Evolutionary conservation across 2,888 invertebrate genomes (phyloP).

Genomic region (Catocala sponsa): DNA sequence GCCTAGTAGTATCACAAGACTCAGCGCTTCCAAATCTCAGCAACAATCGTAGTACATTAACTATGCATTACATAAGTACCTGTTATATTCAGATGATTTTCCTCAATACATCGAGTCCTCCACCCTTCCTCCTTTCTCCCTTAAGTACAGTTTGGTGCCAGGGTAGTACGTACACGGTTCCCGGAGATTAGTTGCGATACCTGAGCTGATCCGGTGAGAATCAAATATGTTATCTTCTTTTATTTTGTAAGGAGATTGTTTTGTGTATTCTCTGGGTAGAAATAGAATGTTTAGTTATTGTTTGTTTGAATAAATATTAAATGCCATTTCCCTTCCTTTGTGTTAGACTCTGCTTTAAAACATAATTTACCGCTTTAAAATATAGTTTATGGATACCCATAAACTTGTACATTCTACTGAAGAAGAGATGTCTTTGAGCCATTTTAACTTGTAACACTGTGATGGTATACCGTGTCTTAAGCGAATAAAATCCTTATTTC

Average conservation of each 20-base stretch:
- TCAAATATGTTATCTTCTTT: not conserved
- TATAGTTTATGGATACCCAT: too few relatives aligned
- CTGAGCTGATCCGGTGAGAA: constrained; percentile 1
- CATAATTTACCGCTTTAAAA: too few relatives aligned
- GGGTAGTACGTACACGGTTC: not conserved
- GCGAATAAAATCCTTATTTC: too few relatives aligned
- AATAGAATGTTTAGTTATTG: not conserved
- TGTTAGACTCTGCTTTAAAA: too few relatives aligned
- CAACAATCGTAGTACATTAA: constrained; percentile 34
- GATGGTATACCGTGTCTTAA: too few relatives aligned
- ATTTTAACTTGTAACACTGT: too few relatives aligned
- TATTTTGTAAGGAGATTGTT: constrained; percentile 12
- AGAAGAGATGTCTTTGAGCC: too few relatives aligned
- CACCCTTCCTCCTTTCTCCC: not conserved
- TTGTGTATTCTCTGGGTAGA: constrained; percentile 2
- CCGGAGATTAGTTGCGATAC: constrained; percentile 17
- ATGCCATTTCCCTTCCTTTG: not conserved
- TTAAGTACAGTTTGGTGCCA: constrained; percentile 6
- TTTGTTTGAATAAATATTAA: not conserved
- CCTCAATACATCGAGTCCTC: constrained; percentile 2
- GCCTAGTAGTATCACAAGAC: too few relatives aligned
- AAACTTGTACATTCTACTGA: too few relatives aligned
- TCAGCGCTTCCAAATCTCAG: too few relatives aligned
- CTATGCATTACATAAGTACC: constrained; percentile 41
- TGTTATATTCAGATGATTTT: constrained; percentile 21